Conservation (phyloP, 1,140 invertebrate species). For the Eriocheir sinensis region DNA sequence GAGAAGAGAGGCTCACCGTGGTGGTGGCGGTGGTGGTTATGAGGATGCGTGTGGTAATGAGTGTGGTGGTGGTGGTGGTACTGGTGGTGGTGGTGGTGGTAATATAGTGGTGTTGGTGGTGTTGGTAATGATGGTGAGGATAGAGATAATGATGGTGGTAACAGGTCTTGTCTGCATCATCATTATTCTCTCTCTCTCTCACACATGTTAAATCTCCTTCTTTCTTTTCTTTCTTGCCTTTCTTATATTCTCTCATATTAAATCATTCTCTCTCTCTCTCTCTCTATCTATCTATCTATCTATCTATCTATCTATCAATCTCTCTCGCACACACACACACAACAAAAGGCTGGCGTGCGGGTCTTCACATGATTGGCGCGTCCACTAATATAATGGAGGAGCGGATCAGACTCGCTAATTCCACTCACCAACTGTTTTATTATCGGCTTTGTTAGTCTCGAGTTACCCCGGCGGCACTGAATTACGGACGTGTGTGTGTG, state of each 20-base stretch:
- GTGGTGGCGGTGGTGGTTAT: background rate
- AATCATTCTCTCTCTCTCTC: slow-evolving; percentile 25
- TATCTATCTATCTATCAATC: background rate
- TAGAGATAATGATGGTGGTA: background rate
- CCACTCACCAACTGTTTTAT: slow-evolving; percentile 23
- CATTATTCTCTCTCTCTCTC: slow-evolving; percentile 50
- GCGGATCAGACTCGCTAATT: background rate
- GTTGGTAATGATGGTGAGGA: background rate
- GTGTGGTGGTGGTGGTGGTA: background rate
- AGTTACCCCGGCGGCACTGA: background rate
- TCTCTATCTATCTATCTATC: slow-evolving; percentile 19
- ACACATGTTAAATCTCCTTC: background rate
- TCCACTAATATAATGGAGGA: slow-evolving; percentile 17
- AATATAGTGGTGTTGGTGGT: too few relatives aligned
- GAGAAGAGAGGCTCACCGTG: background rate
- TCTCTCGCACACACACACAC: slow-evolving; percentile 28
- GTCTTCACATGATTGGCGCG: slow-evolving; percentile 13
- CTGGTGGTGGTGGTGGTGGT: background rate
- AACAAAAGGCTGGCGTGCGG: background rate
- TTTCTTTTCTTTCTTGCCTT: background rate
- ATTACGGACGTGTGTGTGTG: background rate
- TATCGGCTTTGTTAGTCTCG: slow-evolving; percentile 8
- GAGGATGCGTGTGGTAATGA: background rate
- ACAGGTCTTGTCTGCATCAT: background rate
- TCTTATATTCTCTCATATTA: background rate